Percentiles rank a stretch among this genome's conserved stretches.
Conservation (phyloP, 1,140 invertebrate species). For the Pomacea maculata region DNA sequence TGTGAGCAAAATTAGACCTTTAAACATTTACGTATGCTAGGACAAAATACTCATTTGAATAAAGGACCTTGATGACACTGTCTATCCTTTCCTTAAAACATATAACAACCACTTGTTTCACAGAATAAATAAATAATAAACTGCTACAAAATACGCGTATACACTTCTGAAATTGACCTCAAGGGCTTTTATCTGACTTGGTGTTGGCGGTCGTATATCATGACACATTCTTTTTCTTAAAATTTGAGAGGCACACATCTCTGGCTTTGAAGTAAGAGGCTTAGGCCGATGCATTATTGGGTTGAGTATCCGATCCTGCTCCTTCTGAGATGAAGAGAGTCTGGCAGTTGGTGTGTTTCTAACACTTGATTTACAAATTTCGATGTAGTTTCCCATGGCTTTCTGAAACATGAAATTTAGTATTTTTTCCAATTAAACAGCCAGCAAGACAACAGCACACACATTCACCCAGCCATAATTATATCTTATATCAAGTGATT, state of each 20-base stretch:
- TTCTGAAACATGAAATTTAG: background rate
- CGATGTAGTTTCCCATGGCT: constrained; percentile 40
- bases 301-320: background rate
- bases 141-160: no score
- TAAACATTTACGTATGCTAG: background rate
- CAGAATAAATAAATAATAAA: no score
- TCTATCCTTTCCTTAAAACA: background rate
- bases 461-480: no score
- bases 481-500: no score
- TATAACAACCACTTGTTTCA: no score
- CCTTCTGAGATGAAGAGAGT: background rate
- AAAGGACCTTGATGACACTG: background rate
- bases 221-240: constrained; percentile 31
- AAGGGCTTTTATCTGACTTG: constrained; percentile 36
- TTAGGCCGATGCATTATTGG: background rate
- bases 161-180: constrained; percentile 27
- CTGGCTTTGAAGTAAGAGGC: background rate
- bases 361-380: constrained; percentile 39
- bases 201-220: constrained; percentile 35
- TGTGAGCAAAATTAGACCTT: constrained; percentile 17
- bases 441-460: no score
- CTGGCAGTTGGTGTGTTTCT: constrained; percentile 22
- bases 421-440: no score
- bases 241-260: background rate
- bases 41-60: background rate